These are phyloP conservation scores for Megaceryle torquata DNA, from an alignment of 2,113 vertebrate species.

Conservation along the genomic window DNA sequence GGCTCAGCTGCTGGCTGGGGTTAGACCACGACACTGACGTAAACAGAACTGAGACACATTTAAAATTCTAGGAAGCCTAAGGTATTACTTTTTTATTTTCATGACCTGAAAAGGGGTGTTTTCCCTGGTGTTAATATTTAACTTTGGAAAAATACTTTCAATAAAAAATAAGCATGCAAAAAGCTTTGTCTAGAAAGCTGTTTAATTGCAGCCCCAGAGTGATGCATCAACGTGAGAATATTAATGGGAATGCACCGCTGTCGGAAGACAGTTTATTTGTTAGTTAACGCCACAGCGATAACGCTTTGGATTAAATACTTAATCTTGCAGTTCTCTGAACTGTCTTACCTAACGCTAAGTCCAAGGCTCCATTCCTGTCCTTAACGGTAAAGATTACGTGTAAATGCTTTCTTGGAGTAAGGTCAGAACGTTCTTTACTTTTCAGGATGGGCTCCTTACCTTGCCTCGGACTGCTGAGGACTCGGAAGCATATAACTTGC, in stretches of 20 bases:
- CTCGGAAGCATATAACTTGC: background rate
- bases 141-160: background rate
- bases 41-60: background rate
- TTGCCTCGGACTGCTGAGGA: background rate
- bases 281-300: background rate
- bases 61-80: background rate
- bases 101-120: background rate
- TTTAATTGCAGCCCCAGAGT: background rate
- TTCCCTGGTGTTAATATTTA: background rate
- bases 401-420: background rate
- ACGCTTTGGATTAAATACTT: constrained; percentile 18
- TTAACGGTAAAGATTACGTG: background rate
- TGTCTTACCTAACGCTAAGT: constrained; percentile 8
- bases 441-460: background rate
- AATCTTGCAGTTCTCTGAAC: constrained; percentile 19
- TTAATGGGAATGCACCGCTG: background rate
- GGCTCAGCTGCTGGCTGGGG: background rate
- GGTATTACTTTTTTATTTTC: background rate
- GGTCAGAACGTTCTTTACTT: background rate
- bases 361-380: background rate
- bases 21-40: background rate
- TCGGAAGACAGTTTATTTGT: background rate
- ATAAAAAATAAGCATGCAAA: background rate
- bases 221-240: background rate
- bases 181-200: background rate